Evolutionary conservation across 2,888 invertebrate species (phyloP).

Genomic region (Caenorhabditis sp.): DNA sequence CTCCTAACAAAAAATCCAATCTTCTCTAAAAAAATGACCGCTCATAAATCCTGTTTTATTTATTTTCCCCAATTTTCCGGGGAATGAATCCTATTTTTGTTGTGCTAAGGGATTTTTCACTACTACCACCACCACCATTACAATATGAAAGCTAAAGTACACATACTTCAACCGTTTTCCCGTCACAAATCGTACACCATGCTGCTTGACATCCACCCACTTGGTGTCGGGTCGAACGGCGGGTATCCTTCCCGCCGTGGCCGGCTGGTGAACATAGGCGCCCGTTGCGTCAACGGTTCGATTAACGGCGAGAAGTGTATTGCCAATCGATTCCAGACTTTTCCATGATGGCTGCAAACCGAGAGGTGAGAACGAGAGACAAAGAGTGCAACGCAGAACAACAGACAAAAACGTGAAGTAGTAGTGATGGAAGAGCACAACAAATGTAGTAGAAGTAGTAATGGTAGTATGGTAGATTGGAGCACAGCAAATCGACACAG

Average conservation of each 20-base stretch:
- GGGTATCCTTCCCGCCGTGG: background rate
- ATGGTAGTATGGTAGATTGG: too few relatives aligned
- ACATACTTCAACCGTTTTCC: constrained; percentile 31
- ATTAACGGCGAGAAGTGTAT: constrained; percentile 17
- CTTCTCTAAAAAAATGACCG: too few relatives aligned
- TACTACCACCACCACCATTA: too few relatives aligned
- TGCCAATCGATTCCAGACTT: constrained; percentile 7
- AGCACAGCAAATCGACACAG: too few relatives aligned
- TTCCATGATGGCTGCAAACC: background rate
- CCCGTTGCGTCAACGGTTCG: background rate
- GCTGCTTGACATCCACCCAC: constrained; percentile 19
- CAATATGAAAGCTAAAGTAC: too few relatives aligned
- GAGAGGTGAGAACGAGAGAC: background rate
- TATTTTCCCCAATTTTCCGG: too few relatives aligned
- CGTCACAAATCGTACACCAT: constrained; percentile 6
- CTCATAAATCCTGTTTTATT: too few relatives aligned
- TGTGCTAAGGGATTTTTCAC: too few relatives aligned
- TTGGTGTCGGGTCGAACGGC: constrained; percentile 19
- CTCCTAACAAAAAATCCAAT: too few relatives aligned
- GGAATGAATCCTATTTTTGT: too few relatives aligned
- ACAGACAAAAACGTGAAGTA: background rate
- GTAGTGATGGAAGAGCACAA: background rate
- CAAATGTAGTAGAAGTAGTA: too few relatives aligned
- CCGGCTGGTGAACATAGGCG: background rate
- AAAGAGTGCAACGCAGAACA: background rate